Conservation (phyloP, 2,113 vertebrate genomes). For the Vireo altiloquus region DNA sequence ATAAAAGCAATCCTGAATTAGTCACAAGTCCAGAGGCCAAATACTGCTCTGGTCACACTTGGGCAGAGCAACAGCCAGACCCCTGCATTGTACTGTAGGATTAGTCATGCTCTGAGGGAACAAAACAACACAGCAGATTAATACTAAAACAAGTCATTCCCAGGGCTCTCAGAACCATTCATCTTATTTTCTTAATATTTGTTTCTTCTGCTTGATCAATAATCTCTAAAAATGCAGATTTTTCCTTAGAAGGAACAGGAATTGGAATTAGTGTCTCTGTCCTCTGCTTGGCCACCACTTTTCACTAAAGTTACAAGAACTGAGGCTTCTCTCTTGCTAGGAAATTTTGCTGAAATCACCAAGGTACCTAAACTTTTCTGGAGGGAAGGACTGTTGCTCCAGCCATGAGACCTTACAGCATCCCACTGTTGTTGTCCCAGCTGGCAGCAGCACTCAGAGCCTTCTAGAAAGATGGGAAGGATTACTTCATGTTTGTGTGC, state of each 20-base stretch:
- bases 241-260: neutral
- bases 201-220: neutral
- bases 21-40: neutral
- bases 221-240: neutral
- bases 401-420: neutral
- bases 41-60: neutral
- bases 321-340: accelerated
- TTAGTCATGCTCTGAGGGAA: constrained; percentile 11
- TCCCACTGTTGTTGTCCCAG: neutral
- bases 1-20: neutral
- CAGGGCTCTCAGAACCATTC: neutral
- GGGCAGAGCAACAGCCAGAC: neutral
- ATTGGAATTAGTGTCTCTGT: neutral
- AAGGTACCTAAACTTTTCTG: neutral
- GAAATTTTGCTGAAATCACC: neutral
- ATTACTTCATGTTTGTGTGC: neutral
- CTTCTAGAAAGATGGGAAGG: neutral
- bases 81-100: neutral
- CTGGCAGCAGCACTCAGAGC: neutral
- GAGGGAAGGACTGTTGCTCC: neutral
- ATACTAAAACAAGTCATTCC: neutral
- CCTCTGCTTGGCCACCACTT: neutral
- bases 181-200: neutral
- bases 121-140: neutral
- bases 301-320: neutral